Conservation (phyloP, 2,113 vertebrate genomes). For the Ammodytes dubius region DNA sequence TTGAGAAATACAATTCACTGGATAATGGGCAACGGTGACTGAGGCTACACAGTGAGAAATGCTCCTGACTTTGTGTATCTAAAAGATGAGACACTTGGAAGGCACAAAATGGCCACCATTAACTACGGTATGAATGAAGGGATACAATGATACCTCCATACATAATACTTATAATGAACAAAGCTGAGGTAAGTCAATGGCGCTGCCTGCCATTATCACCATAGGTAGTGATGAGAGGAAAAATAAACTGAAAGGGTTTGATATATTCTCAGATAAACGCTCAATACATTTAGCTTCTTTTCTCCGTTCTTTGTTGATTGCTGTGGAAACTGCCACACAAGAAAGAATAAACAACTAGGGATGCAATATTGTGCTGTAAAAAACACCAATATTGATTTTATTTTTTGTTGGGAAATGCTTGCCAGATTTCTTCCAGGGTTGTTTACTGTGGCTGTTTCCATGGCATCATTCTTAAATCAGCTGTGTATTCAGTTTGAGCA, state of each 20-base stretch:
- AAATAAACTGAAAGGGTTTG: neutral
- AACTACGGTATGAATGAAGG: neutral
- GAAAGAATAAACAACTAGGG: conserved; percentile 4
- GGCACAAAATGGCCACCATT: conserved; percentile 26
- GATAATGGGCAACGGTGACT: neutral
- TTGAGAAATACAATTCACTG: conserved; percentile 3
- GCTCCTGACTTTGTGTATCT: neutral
- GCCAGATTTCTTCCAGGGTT: conserved; percentile 16
- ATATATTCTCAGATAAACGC: neutral
- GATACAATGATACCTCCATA: neutral
- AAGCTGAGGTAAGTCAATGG: neutral
- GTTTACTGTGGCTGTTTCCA: conserved; percentile 3
- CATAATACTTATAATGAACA: neutral
- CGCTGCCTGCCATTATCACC: too few species aligned
- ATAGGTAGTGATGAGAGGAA: neutral
- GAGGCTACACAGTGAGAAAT: neutral
- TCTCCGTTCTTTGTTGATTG: neutral
- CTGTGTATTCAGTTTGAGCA: neutral
- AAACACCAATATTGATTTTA: conserved; percentile 35
- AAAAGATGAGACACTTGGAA: neutral
- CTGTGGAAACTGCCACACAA: neutral
- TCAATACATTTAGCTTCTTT: neutral
- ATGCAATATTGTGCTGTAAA: conserved; percentile 19
- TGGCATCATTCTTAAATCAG: conserved; percentile 1
- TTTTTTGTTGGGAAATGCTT: neutral